phyloP scores from a whole-genome alignment of 2,113 vertebrate genomes.

The Alosa alosa region DNA sequence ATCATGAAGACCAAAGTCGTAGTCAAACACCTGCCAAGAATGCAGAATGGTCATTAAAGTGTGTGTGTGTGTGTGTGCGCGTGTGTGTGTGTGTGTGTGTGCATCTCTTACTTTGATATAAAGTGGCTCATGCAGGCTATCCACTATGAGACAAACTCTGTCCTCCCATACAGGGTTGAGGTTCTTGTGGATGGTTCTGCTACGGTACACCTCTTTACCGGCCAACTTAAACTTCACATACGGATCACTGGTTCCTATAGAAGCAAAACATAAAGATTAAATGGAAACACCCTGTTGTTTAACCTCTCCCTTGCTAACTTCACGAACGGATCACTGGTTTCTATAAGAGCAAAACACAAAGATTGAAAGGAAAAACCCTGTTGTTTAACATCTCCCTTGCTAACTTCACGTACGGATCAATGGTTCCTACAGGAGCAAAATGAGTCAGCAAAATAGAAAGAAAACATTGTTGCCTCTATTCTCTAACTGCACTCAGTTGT shows the following conservation, averaged over 20 bases:
- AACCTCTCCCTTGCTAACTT: constrained; percentile 62
- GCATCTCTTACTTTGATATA: constrained; percentile 77
- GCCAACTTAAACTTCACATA: constrained; percentile 86
- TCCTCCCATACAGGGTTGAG: constrained; percentile 88
- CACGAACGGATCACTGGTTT: constrained; percentile 84
- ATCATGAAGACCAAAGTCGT: constrained; percentile 87
- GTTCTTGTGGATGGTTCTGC: constrained; percentile 82
- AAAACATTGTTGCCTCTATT: too few relatives aligned
- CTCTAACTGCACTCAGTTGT: too few relatives aligned
- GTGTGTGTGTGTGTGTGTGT: constrained; percentile 14
- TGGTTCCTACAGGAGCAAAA: constrained; percentile 71
- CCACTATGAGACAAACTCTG: constrained; percentile 68
- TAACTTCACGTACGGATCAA: constrained; percentile 85
- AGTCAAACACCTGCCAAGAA: constrained; percentile 81
- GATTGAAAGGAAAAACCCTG: not conserved
- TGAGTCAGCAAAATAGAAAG: too few relatives aligned
- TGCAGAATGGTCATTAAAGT: not conserved
- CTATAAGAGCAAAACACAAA: constrained; percentile 56
- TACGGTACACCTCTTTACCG: constrained; percentile 83
- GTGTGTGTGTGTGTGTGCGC: not conserved
- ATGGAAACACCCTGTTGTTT: not conserved
- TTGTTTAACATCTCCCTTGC: not conserved
- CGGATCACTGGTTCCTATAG: constrained; percentile 82
- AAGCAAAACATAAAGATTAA: constrained; percentile 20
- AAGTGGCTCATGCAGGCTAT: constrained; percentile 72